These are phyloP conservation scores for Motacilla tschutschensis DNA, from an alignment of 2,113 vertebrate species.

Conservation along the genomic window DNA sequence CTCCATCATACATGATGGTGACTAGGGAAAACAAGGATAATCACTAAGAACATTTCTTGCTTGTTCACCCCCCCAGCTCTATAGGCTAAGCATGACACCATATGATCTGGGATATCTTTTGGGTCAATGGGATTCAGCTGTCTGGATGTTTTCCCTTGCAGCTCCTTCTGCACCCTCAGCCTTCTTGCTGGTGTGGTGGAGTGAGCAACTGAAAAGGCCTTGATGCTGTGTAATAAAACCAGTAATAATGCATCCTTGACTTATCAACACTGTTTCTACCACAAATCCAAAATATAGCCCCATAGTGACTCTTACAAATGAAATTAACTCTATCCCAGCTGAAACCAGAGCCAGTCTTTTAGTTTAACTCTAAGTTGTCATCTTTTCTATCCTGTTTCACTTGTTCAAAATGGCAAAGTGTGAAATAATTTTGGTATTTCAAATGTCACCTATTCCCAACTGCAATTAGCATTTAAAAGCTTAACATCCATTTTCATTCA, in stretches of 20 bases:
- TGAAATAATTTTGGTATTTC: slow-evolving; percentile 22
- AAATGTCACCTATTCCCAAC: slow-evolving; percentile 40
- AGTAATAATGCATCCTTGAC: neutral
- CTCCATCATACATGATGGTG: too few relatives aligned
- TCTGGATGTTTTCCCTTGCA: neutral
- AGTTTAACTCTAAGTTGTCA: neutral
- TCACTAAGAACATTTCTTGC: neutral
- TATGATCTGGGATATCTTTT: neutral
- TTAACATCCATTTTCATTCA: slow-evolving; percentile 68
- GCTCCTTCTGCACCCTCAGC: neutral
- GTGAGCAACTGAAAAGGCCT: neutral
- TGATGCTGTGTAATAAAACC: accelerated
- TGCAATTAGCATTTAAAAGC: slow-evolving; percentile 71
- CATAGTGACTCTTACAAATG: neutral
- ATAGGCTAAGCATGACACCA: neutral
- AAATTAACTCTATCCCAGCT: neutral
- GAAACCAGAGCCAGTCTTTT: neutral
- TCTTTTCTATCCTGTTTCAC: neutral
- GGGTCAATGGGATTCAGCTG: neutral
- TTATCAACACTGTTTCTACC: neutral
- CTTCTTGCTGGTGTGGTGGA: neutral
- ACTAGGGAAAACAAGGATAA: neutral
- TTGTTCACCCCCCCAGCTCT: neutral
- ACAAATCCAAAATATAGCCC: neutral
- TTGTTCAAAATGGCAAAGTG: neutral